Evolutionary conservation across 2,888 invertebrate genomes (phyloP).

Genomic region (Tetranychus piercei): DNA sequence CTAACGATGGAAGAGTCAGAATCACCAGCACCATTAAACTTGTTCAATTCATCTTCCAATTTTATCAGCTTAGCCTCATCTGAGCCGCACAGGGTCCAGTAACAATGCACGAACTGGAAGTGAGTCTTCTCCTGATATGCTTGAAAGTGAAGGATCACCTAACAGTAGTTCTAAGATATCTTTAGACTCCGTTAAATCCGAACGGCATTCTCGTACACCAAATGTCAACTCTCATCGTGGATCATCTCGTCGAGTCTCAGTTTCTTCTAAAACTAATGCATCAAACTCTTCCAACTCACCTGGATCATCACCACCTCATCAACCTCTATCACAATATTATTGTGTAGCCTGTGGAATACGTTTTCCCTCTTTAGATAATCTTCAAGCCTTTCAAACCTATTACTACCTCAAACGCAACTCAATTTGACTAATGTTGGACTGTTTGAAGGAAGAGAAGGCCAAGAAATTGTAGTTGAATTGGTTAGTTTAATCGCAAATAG

Average conservation of each 20-base stretch:
- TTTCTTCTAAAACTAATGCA: conserved; percentile 14
- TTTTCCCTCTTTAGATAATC: conserved; percentile 77
- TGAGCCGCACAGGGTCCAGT: not conserved
- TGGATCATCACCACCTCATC: conserved; percentile 15
- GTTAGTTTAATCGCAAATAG: too few relatives aligned
- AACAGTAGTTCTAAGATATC: conserved; percentile 38
- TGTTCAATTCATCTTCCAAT: not conserved
- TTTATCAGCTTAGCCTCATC: not conserved
- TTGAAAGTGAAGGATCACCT: conserved; percentile 17
- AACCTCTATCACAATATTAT: conserved; percentile 39
- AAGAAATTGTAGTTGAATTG: too few relatives aligned
- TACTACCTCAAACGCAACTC: conserved; percentile 64
- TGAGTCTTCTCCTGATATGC: conserved; percentile 16
- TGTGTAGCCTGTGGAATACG: conserved; percentile 87
- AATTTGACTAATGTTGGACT: too few relatives aligned
- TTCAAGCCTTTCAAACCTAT: conserved; percentile 78
- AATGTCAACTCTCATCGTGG: conserved; percentile 5
- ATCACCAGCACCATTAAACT: not conserved
- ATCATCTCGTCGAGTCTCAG: conserved; percentile 32
- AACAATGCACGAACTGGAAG: conserved; percentile 7
- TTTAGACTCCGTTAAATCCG: not conserved
- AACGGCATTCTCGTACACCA: not conserved
- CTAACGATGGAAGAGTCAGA: not conserved
- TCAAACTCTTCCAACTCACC: conserved; percentile 22
- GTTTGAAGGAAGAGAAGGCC: conserved; percentile 90